phyloP scores from a whole-genome alignment of 2,888 invertebrate genomes.

The Drosophila helvetica region DNA sequence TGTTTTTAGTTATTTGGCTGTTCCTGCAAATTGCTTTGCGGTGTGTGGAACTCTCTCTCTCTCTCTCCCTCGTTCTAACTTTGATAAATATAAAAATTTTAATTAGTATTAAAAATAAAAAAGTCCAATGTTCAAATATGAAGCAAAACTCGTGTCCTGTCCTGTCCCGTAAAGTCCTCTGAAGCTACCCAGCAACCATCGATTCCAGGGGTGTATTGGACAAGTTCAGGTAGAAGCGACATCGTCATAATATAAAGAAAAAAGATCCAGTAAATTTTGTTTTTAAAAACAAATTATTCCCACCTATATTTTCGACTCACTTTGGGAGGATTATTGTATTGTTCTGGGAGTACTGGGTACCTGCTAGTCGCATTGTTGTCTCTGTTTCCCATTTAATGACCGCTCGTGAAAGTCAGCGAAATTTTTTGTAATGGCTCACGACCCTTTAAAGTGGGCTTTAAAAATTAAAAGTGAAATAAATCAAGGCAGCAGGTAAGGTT shows the following conservation, averaged over 20 bases:
- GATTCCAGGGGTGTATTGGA: neutral
- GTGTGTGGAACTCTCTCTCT: slow-evolving; percentile 10
- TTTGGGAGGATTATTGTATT: neutral
- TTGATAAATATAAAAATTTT: slow-evolving; percentile 75
- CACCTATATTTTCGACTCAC: neutral
- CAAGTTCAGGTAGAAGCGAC: neutral
- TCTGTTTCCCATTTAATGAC: slow-evolving; percentile 17
- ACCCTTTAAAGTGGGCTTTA: slow-evolving; percentile 44
- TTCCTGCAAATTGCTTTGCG: slow-evolving; percentile 63
- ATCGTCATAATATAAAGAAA: neutral
- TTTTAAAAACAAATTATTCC: too few species aligned
- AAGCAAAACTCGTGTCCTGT: slow-evolving; percentile 7
- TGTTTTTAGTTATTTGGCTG: slow-evolving; percentile 62
- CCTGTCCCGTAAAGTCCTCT: slow-evolving; percentile 2
- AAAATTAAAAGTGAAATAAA: slow-evolving; percentile 64
- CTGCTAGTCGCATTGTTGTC: neutral
- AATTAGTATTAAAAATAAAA: slow-evolving; percentile 61
- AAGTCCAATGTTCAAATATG: slow-evolving; percentile 17
- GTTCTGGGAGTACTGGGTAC: neutral
- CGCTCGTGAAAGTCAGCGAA: slow-evolving; percentile 60
- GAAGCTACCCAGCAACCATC: too few species aligned
- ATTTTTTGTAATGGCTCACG: slow-evolving; percentile 23
- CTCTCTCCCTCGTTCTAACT: slow-evolving; percentile 54
- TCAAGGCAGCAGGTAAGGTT: slow-evolving; percentile 53
- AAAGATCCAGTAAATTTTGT: too few species aligned